Base-by-base conservation (phyloP, 2,888 invertebrate genomes). In the Pseudanteris insignis region DNA sequence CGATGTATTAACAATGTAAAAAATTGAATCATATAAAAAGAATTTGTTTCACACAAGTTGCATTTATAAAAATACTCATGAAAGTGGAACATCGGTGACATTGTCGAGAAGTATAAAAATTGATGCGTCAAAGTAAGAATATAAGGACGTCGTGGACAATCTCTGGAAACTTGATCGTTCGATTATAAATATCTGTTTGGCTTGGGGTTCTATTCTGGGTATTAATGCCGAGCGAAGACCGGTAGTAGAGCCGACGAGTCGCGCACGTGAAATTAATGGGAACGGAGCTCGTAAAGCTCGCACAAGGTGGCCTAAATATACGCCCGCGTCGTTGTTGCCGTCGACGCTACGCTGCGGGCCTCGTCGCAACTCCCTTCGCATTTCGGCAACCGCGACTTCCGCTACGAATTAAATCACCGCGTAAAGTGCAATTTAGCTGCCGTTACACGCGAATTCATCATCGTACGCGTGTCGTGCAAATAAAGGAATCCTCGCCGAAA, bases 271-370 rank as follows among this genome's bases (percentile, higher is more conserved):
- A 67, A 70, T 70, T 68, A 68, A 68, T 66, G 70, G 69, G 70
- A 64, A 70, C 70, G 67, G 64, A 64, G 68, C 70, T 73, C 70
- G 69, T 71, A 73, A 73, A 72, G 65, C 68, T 69, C 64, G 64
- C 63, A 66, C 72, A 60, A 65, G 68, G 67, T 74, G 70, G 71
- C 72, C 72, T 71, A 71, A 74, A 72, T 70, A 72, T 72, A 74
- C 70, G 68, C 64, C 69, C 55, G 67, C 67, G 60, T 65, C 61
- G 59, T 46, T 29, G 44, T 25, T 1, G 8, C 25, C 18, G 34
- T 26, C 30, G 30, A 10, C 29, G 5, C 11, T 18, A 7, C 37
- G 36, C n/a, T 2, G 9, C 3, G 5, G 11, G 21, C 6, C 3
- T n/a, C 26, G 18, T 10, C 15, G 26, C 14, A 24, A 24, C 29